Percentiles rank a stretch among this genome's conserved stretches.
phyloP scores from a whole-genome alignment of 2,888 invertebrate genomes.

The Lathronympha strigana region DNA sequence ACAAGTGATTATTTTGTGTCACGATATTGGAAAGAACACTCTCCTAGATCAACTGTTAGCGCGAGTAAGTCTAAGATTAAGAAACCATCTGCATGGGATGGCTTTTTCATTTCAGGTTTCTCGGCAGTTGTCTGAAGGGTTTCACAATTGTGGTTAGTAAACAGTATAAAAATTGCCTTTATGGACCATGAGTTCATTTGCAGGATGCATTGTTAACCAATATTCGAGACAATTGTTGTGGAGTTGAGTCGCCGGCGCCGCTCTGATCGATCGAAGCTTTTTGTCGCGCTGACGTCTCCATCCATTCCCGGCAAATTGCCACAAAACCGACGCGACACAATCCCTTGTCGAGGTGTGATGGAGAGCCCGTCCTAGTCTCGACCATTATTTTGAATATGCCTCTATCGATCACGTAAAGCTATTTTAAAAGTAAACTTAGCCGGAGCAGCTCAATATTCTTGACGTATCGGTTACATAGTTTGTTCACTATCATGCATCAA shows the following conservation, averaged over 20 bases:
- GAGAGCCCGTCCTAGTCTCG: conserved; percentile 60
- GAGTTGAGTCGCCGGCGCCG: conserved; percentile 56
- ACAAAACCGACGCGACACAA: conserved; percentile 58
- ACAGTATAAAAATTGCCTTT: neutral
- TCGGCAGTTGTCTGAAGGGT: neutral
- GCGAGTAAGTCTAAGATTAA: conserved; percentile 28
- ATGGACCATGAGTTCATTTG: neutral
- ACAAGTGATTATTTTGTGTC: conserved; percentile 61
- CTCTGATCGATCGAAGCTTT: conserved; percentile 80
- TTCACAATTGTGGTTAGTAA: neutral
- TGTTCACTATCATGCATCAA: conserved; percentile 53
- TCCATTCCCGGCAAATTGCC: conserved; percentile 80
- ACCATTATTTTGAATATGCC: conserved; percentile 76
- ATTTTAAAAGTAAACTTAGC: conserved; percentile 57
- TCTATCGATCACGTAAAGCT: conserved; percentile 70
- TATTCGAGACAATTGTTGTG: conserved; percentile 36
- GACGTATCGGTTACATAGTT: conserved; percentile 57
- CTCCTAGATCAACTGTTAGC: conserved; percentile 45
- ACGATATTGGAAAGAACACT: conserved; percentile 55
- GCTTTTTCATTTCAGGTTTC: conserved; percentile 21
- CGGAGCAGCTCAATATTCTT: conserved; percentile 47
- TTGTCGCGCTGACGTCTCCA: conserved; percentile 81
- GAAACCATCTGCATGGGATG: conserved; percentile 26
- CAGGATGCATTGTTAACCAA: conserved; percentile 27
- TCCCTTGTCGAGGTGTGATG: conserved; percentile 71